Percentiles rank a stretch among this genome's conserved stretches.
phyloP scores from a whole-genome alignment of 35 echinoderm and acorn worm genomes.

The Strongylocentrotus purpuratus region DNA sequence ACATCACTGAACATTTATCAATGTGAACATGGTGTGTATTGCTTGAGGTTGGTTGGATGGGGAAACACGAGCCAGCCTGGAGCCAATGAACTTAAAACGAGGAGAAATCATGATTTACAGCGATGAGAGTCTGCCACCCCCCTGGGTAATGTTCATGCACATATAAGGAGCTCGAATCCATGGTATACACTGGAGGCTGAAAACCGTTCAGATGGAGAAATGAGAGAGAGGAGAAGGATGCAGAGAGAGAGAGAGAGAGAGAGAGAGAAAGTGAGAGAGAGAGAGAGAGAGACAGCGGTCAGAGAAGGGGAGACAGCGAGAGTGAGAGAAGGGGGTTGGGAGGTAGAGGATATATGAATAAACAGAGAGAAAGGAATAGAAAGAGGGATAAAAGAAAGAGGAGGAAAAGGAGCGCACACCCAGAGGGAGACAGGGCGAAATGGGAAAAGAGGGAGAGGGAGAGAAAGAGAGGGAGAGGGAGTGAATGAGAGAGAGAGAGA shows the following conservation, averaged over 20 bases:
- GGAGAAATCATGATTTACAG: slow-evolving; percentile 11
- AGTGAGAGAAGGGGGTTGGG: too few relatives aligned
- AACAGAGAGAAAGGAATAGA: too few relatives aligned
- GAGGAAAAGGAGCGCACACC: background rate
- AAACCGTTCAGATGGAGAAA: too few relatives aligned
- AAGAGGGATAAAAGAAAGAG: too few relatives aligned
- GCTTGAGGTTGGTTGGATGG: background rate
- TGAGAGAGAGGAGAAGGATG: background rate
- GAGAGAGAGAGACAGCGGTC: background rate
- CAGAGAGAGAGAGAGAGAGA: background rate
- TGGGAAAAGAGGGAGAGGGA: background rate
- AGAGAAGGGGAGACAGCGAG: background rate
- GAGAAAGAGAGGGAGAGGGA: background rate
- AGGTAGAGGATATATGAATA: too few relatives aligned
- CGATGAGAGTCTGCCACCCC: background rate
- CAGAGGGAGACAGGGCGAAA: background rate
- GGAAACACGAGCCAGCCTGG: background rate
- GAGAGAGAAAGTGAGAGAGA: background rate
- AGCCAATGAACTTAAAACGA: background rate
- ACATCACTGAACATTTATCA: background rate
- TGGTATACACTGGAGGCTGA: background rate
- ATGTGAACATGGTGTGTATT: background rate
- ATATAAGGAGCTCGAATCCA: background rate
- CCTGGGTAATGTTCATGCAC: background rate
- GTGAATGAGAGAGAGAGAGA: background rate